Conservation (phyloP, 2,888 invertebrate genomes). For the Pantelozetes paolii region DNA sequence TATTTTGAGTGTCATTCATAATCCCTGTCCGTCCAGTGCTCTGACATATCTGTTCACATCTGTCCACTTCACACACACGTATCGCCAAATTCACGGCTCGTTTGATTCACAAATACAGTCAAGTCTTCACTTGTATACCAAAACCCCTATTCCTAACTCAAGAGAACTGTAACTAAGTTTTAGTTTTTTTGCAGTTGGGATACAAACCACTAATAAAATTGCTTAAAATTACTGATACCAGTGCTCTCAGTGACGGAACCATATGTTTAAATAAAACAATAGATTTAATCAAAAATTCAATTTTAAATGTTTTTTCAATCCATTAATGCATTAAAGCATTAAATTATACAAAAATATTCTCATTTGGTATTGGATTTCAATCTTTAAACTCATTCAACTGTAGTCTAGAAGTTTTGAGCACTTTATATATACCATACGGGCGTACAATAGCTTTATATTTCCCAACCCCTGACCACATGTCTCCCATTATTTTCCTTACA, state of each 20-base stretch:
- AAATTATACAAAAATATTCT: too few species aligned
- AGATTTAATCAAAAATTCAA: too few species aligned
- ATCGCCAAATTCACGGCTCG: neutral
- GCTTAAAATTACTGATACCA: neutral
- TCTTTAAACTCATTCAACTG: too few species aligned
- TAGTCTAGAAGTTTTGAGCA: too few species aligned
- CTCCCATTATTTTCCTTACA: too few species aligned
- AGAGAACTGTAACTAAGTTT: neutral
- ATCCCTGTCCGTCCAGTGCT: neutral
- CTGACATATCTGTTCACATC: slow-evolving; percentile 1
- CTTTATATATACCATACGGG: too few species aligned
- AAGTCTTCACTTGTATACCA: neutral
- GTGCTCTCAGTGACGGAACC: neutral
- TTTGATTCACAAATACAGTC: neutral
- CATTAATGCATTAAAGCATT: too few species aligned
- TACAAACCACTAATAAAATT: neutral
- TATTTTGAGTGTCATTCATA: neutral
- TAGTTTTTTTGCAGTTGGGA: neutral
- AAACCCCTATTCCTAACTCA: neutral
- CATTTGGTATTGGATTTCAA: too few species aligned
- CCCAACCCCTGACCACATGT: too few species aligned
- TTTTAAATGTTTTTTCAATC: too few species aligned
- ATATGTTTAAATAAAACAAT: too few species aligned
- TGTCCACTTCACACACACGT: slow-evolving; percentile 27
- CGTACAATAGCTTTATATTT: too few species aligned